These are phyloP conservation scores for Apodemus speciosus DNA, from an alignment of 2,113 vertebrate genomes.

Conservation along the genomic window DNA sequence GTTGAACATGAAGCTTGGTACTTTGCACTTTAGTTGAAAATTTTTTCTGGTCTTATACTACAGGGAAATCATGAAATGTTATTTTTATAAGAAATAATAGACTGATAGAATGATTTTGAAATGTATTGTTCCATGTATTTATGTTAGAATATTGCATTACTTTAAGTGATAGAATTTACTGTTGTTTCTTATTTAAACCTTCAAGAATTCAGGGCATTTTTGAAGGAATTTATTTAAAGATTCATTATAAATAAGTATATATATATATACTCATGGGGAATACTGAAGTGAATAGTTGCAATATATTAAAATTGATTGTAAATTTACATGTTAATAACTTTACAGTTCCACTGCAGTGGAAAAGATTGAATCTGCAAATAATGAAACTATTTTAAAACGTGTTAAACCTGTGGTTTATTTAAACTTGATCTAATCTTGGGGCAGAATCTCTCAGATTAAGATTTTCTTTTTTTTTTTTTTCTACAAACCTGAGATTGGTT, in stretches of 20 bases:
- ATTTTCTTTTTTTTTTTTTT: conserved; percentile 3
- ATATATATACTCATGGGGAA: background rate
- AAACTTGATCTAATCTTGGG: conserved; percentile 4
- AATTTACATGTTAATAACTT: background rate
- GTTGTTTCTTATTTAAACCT: conserved; percentile 31
- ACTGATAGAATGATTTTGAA: conserved; percentile 3
- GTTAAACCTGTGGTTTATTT: conserved; percentile 38
- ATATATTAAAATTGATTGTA: conserved; percentile 45
- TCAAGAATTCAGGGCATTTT: conserved; percentile 27
- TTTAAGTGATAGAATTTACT: conserved; percentile 27
- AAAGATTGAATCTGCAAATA: conserved; percentile 37
- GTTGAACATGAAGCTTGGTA: conserved; percentile 31
- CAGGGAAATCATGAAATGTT: conserved; percentile 62
- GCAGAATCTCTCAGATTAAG: conserved; percentile 18
- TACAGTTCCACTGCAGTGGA: conserved; percentile 37
- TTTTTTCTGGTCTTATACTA: conserved; percentile 62
- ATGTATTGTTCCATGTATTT: conserved; percentile 57
- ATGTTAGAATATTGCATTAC: background rate
- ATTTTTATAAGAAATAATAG: conserved; percentile 60
- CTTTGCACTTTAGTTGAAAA: conserved; percentile 77
- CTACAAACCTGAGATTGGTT: background rate
- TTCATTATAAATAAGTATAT: background rate
- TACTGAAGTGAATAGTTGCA: conserved; percentile 23
- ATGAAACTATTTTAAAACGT: conserved; percentile 34
- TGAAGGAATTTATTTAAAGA: conserved; percentile 44